A percentile compares a stretch with the other conserved stretches of the same genome.
Evolutionary conservation across 2,888 invertebrate species (phyloP).

Genomic region (Monoplex corrugatus): DNA sequence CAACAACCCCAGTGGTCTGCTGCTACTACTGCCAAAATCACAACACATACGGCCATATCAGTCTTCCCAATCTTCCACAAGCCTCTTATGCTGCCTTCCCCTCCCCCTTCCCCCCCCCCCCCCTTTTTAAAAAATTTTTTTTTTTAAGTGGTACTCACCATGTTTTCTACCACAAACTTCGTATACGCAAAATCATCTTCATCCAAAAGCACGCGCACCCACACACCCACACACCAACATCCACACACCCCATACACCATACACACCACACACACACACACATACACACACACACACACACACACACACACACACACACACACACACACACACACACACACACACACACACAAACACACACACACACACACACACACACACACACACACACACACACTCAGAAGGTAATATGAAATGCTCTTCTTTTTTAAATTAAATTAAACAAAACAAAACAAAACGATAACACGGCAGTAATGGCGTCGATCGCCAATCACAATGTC

Average conservation of each 20-base stretch:
- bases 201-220: background rate
- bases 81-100: too few relatives aligned
- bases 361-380: background rate
- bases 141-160: too few relatives aligned
- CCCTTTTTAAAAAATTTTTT: too few relatives aligned
- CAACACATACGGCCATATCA: too few relatives aligned
- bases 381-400: background rate
- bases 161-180: background rate
- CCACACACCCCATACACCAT: background rate
- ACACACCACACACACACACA: background rate
- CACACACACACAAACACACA: background rate
- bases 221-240: background rate
- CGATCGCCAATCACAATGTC: too few relatives aligned
- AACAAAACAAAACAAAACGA: background rate
- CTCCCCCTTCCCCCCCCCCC: too few relatives aligned
- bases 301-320: background rate
- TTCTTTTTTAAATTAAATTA: background rate
- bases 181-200: background rate
- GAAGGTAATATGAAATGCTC: background rate
- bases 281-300: background rate
- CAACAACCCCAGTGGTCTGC: too few relatives aligned
- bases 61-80: too few relatives aligned
- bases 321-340: constrained; percentile 27
- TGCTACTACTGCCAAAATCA: too few relatives aligned
- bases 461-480: background rate